Evolutionary conservation across 2,888 invertebrate genomes (phyloP), one percentile per base, ranked within the genome.

Genomic region (Troides oblongomaculatus): DNA sequence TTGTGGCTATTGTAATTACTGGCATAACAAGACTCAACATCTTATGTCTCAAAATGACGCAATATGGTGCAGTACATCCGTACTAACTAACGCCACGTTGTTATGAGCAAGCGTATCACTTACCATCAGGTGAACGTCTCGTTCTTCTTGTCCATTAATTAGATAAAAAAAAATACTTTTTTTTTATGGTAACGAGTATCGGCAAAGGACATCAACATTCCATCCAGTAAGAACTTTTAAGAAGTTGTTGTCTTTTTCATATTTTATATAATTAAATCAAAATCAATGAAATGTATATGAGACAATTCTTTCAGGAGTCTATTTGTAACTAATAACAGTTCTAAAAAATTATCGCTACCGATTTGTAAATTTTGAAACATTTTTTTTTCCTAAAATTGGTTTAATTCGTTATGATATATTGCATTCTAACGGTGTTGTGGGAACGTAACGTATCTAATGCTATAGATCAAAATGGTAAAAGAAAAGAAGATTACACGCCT

Each of bases 401-500:
- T 59, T 66, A 70, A 70, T 70, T 70, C 59, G 63, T 60, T 70
- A 63, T 70, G 70, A 70, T 66, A 63, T 70, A 68, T 68, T 71
- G 71, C 71, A 62, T 65, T 65, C 62, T 71, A 71, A 70, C 70
- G 70, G 70, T 70, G 58, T 53, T 70, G 66, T 70, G 70, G 70
- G 70, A 70, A 70, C 66, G 70, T 66, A 70, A 70, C 66, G 70
- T 66, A 70, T 63, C 70, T 70, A 66, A 70, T 70, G 50, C 70
- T 63, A 70, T 63, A 70, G 70, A 70, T 70, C 62, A 66, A 70
- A 66, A 66, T 66, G 66, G 66, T 66, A 84, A 82, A 83, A 86
- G 87, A 85, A 85, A 85, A 85, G 86, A 89, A 89, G 88, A 89
- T 90, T 90, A 90, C 85, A 89, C 87, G 88, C 89, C 86, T 87